Conservation (phyloP, 2,797 vertebrate genomes). For the Aphelocoma californica region DNA sequence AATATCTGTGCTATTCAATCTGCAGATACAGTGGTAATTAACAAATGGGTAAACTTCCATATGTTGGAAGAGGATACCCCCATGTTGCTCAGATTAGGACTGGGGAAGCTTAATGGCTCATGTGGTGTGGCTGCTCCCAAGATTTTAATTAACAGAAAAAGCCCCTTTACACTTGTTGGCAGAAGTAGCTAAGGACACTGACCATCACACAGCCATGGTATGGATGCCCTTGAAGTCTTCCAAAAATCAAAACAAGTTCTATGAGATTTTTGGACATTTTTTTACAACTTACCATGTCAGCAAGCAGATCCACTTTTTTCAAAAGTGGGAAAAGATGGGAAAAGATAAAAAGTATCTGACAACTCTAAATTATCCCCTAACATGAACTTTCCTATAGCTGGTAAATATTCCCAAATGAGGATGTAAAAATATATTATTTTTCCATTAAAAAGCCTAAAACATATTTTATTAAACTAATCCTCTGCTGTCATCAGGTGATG, state of each 20-base stretch:
- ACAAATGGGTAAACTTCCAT: background rate
- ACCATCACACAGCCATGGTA: background rate
- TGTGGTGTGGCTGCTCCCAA: background rate
- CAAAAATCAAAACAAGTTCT: background rate
- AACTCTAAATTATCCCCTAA: background rate
- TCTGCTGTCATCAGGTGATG: background rate
- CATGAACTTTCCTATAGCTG: background rate
- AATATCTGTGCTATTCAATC: background rate
- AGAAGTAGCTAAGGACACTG: background rate
- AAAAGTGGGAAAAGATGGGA: background rate
- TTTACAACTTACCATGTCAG: background rate
- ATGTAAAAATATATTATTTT: background rate
- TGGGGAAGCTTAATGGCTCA: background rate
- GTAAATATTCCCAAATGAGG: background rate
- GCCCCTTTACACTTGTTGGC: fast-evolving
- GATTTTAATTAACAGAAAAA: background rate
- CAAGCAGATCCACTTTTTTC: background rate
- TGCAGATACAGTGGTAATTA: background rate
- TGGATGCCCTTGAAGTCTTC: background rate
- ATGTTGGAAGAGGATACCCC: background rate
- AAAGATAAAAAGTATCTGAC: background rate
- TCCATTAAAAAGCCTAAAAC: background rate
- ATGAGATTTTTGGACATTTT: background rate
- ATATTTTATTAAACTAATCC: background rate
- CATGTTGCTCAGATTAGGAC: background rate